A percentile compares a stretch with the other conserved stretches of the same genome.
These are phyloP conservation scores for Rhamphomyia laevipes DNA, from an alignment of 2,888 invertebrate species.

Conservation along the genomic window DNA sequence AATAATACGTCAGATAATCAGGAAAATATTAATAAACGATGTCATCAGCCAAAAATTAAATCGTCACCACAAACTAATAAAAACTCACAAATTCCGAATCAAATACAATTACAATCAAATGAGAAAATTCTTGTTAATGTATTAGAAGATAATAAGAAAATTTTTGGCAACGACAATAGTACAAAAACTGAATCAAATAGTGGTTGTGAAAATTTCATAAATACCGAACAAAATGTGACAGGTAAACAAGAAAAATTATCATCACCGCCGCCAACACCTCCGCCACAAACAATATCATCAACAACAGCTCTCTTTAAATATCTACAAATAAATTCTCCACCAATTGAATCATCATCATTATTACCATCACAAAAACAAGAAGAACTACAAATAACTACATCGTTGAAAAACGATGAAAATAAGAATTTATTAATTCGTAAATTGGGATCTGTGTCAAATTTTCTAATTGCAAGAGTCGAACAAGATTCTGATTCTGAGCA, in stretches of 20 bases:
- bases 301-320: slow-evolving; percentile 15
- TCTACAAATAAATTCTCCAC: slow-evolving; percentile 11
- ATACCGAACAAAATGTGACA: slow-evolving; percentile 7
- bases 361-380: background rate
- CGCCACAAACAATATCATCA: slow-evolving; percentile 12
- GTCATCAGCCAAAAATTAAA: slow-evolving; percentile 18
- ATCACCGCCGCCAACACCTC: slow-evolving; percentile 6
- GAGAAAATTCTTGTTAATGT: background rate
- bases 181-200: background rate
- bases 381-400: slow-evolving; percentile 27
- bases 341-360: slow-evolving; percentile 11
- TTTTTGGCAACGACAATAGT: no score
- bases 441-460: slow-evolving; percentile 61
- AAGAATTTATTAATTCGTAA: slow-evolving; percentile 62
- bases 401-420: slow-evolving; percentile 38
- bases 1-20: slow-evolving; percentile 7
- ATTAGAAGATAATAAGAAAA: no score
- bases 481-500: slow-evolving; percentile 38
- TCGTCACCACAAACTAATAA: slow-evolving; percentile 39
- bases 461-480: slow-evolving; percentile 52
- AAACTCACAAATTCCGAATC: background rate
- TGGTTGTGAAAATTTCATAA: background rate
- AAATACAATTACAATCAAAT: background rate
- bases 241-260: slow-evolving; percentile 1
- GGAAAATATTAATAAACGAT: slow-evolving; percentile 30